Base-by-base conservation (phyloP, 2,888 invertebrate species). In the Hydrotaea diabolus region DNA sequence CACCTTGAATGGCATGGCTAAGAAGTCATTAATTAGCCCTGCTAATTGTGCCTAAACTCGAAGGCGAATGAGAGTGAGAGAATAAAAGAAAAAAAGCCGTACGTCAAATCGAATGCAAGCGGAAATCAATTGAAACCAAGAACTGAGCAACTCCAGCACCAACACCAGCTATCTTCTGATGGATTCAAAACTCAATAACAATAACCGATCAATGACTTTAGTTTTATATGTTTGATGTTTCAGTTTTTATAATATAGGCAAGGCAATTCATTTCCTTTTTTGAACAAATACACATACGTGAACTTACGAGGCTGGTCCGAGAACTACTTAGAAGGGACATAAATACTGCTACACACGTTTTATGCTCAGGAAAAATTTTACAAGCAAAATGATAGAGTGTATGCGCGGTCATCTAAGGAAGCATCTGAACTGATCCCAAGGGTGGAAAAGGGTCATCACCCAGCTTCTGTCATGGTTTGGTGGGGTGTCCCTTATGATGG, bases 11-110 rank as follows among this genome's bases (percentile, higher is more conserved):
- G 74, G 43, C n/a, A 21, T 66, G 39, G 49, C 71, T 72, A 72
- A 64, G 55, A 73, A 73, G 62, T 74, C 79, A 80, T 80, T 80
- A 80, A 80, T 74, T n/a, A 74, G 74, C 36, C 36, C 39, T 57
- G 73, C 43, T 74, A 80, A 80, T 74, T 66, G 74, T 69, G 75
- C 59, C 75, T 39, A 59, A 80, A 80, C 57, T 57, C 36, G 15
- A 23, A 43, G 2, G 43, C 39, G 19, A 21, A 69, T 26, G 26
- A 13, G 26, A 59, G n/a, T n/a, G n/a, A n/a, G n/a, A n/a, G n/a
- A n/a, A n/a, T n/a, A n/a, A n/a, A 59, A 21, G 57, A 57, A 26
- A 59, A 26, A 2, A 36, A 39, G 2, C 8, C 36, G 31, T 17
- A 17, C 4, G 23, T 72, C 26, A 39, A 46, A 57, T 39, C 21